A percentile compares a stretch with the other conserved stretches of the same genome.
Conservation (phyloP, 92 coral and sea anemone genomes). For the Porites cylindrica region DNA sequence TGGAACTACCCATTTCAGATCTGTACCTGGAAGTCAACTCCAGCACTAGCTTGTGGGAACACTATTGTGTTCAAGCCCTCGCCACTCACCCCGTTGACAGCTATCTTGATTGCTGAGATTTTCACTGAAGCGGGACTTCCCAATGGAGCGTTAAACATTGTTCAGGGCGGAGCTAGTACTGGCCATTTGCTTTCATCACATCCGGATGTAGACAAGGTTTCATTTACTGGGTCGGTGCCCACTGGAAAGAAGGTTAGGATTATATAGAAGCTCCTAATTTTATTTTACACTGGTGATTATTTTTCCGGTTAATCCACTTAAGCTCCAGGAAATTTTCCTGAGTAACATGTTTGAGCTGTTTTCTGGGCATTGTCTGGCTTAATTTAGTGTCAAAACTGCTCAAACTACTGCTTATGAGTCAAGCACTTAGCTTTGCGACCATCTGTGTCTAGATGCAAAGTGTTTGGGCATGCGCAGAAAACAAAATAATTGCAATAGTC, state of each 20-base stretch:
- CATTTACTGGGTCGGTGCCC: constrained; percentile 96
- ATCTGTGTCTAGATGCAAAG: too few species aligned
- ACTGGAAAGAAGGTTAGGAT: constrained; percentile 89
- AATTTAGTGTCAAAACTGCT: too few species aligned
- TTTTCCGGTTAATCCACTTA: too few species aligned
- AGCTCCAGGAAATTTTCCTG: too few species aligned
- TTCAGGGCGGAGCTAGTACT: constrained; percentile 94
- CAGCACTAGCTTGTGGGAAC: constrained; percentile 97
- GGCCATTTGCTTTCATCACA: constrained; percentile 86
- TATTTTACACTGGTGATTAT: too few species aligned
- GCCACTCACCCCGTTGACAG: constrained; percentile 90
- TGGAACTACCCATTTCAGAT: constrained; percentile 98
- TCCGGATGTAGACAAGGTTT: constrained; percentile 85
- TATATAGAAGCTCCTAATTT: neutral
- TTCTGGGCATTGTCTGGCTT: too few species aligned
- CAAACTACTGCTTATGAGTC: too few species aligned
- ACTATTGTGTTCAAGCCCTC: constrained; percentile 96
- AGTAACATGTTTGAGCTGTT: too few species aligned
- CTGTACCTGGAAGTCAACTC: constrained; percentile 92
- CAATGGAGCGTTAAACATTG: constrained; percentile 80
- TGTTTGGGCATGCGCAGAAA: too few species aligned
- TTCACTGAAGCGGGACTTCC: constrained; percentile 93
- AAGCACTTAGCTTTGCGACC: too few species aligned
- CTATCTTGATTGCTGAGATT: constrained; percentile 89
- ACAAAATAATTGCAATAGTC: too few species aligned